Evolutionary conservation across 2,888 invertebrate species (phyloP).

Genomic region (Campaea margaritaria): DNA sequence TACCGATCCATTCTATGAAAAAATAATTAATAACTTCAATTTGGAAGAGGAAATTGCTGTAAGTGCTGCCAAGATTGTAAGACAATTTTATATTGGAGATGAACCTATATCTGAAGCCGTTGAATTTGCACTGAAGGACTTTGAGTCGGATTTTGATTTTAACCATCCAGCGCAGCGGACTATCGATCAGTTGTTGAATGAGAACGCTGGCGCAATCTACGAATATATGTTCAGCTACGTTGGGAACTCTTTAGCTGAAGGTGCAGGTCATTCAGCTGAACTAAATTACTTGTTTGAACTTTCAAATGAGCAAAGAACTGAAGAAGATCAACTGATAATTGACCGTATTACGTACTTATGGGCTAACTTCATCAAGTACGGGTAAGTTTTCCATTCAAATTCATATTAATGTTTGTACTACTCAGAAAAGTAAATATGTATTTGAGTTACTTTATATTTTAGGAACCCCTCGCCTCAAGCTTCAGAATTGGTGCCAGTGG

Average conservation of each 20-base stretch:
- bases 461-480: conserved; percentile 70
- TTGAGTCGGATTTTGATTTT: conserved; percentile 70
- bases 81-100: conserved; percentile 76
- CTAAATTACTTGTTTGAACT: conserved; percentile 67
- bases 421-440: not conserved
- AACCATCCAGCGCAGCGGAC: conserved; percentile 72
- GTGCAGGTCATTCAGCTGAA: conserved; percentile 66
- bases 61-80: conserved; percentile 57
- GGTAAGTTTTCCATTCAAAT: conserved; percentile 56
- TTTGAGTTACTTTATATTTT: conserved; percentile 21
- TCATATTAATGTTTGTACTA: not conserved
- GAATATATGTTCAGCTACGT: conserved; percentile 70
- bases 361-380: conserved; percentile 76
- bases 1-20: conserved; percentile 65
- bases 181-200: conserved; percentile 60
- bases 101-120: conserved; percentile 56
- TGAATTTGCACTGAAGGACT: conserved; percentile 56
- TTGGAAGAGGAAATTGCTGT: conserved; percentile 58
- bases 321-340: conserved; percentile 58
- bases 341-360: conserved; percentile 69
- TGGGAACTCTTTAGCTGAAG: conserved; percentile 50
- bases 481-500: conserved; percentile 59
- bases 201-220: conserved; percentile 67
- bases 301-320: conserved; percentile 42
- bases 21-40: conserved; percentile 64